Evolutionary conservation across 2,888 invertebrate species (phyloP).

Genomic region (Epinotia ramella): DNA sequence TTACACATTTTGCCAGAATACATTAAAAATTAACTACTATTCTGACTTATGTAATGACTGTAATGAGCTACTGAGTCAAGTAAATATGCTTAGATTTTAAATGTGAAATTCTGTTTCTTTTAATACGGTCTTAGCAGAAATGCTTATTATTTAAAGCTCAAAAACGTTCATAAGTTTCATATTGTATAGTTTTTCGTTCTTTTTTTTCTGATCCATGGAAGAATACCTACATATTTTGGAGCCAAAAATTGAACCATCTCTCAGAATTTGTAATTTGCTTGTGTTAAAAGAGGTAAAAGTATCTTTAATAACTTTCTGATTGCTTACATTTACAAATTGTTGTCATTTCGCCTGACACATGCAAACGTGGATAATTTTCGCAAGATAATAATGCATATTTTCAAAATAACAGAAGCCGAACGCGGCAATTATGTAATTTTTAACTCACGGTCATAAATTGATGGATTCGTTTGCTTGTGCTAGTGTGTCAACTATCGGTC

Average conservation of each 20-base stretch:
- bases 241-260: background rate
- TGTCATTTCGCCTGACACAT: constrained; percentile 32
- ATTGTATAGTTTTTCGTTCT: background rate
- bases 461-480: constrained; percentile 62
- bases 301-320: constrained; percentile 16
- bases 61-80: too few species aligned
- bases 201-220: background rate
- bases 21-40: too few species aligned
- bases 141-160: background rate
- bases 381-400: constrained; percentile 50
- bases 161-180: background rate
- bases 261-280: background rate
- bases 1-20: too few species aligned
- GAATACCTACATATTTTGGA: background rate
- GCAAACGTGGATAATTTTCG: constrained; percentile 49
- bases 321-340: constrained; percentile 29
- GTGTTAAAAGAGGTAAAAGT: constrained; percentile 25
- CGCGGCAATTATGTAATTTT: constrained; percentile 63
- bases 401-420: constrained; percentile 62
- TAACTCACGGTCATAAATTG: constrained; percentile 54
- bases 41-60: too few species aligned
- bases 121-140: background rate
- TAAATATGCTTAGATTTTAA: too few species aligned
- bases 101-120: too few species aligned
- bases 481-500: constrained; percentile 49